Base-by-base conservation (phyloP, 2,888 invertebrate species). In the Notodonta dromedarius region DNA sequence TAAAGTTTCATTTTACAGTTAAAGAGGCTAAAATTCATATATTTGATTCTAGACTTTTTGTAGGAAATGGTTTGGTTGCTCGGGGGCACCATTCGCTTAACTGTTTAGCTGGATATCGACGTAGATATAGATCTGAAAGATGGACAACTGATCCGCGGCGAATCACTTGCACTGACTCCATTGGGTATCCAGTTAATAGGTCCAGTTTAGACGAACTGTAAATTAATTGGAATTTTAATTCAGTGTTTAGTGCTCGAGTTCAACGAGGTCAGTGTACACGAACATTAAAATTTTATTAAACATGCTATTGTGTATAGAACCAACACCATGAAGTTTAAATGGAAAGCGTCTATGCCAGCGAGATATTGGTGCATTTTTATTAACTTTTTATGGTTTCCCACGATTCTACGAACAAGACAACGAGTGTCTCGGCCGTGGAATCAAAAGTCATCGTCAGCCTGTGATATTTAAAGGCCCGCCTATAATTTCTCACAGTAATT, bases 41-140 rank as follows among this genome's bases (percentile, higher is more conserved):
- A 53, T 65, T 65, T n/a, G 60, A 58, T 56, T 62, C 59, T 67
- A 59, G 50, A 60, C 48, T 66, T 63, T 70, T 63, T 63, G 42
- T 58, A 60, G 61, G 54, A 16, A 58, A 46, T 44, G 55, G 11
- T n/a, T 13, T 5, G 7, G 5, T 56, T 9, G 64, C 65, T 54
- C 35, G 35, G 16, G 57, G 66, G 59, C 59, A 63, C 16, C 55
- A 62, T 65, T 68, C 52, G 54, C 60, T 59, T 63, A 63, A 56
- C 57, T 55, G 58, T 65, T 59, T 61, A 62, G 52, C 56, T 61
- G 11, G 39, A 54, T 39, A 14, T 39, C 13, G 12, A 58, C 60
- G 58, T 12, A 58, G 44, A 67, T 65, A 50, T 62, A 50, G 58
- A 63, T 61, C 16, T 62, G 56, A 56, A 48, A 53, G 12, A 50